These are phyloP conservation scores for Cyclophora albipunctata DNA, from an alignment of 2,888 invertebrate species.

Conservation along the genomic window DNA sequence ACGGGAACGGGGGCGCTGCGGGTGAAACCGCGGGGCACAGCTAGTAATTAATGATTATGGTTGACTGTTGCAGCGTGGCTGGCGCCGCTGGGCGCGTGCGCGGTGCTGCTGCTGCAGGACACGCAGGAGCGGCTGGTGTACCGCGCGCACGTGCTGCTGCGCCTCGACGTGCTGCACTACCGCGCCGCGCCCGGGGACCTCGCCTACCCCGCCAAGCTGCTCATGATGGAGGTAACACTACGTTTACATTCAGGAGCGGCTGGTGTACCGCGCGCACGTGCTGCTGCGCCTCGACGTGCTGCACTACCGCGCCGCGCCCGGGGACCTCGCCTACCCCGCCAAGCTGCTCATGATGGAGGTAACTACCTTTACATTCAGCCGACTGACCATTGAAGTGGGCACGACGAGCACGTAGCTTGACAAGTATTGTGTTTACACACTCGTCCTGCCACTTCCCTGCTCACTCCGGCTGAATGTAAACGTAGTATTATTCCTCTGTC, in stretches of 20 bases:
- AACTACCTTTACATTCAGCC: neutral
- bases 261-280: slow-evolving; percentile 96
- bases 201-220: slow-evolving; percentile 97
- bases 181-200: slow-evolving; percentile 95
- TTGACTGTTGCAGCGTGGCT: slow-evolving; percentile 79
- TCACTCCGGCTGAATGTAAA: neutral
- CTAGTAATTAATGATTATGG: neutral
- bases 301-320: slow-evolving; percentile 90
- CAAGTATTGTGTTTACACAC: neutral
- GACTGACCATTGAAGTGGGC: too few species aligned
- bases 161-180: slow-evolving; percentile 91
- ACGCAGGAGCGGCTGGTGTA: slow-evolving; percentile 97
- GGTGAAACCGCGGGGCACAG: too few species aligned
- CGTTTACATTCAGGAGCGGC: slow-evolving; percentile 86
- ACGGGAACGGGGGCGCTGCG: too few species aligned
- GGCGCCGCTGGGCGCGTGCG: slow-evolving; percentile 83
- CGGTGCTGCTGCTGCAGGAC: slow-evolving; percentile 91
- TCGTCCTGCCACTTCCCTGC: too few species aligned
- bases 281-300: slow-evolving; percentile 95
- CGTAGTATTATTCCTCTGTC: neutral
- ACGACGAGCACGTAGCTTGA: too few species aligned
- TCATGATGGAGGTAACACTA: slow-evolving; percentile 92
- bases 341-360: slow-evolving; percentile 98
- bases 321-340: slow-evolving; percentile 98
- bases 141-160: slow-evolving; percentile 94